Percentiles rank a stretch among this genome's conserved stretches.
Evolutionary conservation across 2,797 vertebrate species (phyloP).

Genomic region (Rhinogobio ventralis): DNA sequence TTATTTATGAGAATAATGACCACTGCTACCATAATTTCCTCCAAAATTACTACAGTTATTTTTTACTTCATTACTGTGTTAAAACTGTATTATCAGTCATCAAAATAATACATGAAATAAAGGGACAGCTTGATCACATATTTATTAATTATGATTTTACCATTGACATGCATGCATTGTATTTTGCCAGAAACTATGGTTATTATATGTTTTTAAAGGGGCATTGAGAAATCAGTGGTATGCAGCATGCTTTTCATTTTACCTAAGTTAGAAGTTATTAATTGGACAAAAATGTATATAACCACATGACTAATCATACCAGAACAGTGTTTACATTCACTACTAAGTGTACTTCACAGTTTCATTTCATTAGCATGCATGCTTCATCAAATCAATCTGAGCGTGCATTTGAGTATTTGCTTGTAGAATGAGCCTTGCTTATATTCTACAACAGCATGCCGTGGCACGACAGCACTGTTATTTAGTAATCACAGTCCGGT

Average conservation of each 20-base stretch:
- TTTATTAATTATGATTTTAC: neutral
- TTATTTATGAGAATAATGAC: neutral
- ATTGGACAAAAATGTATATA: neutral
- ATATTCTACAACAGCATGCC: neutral
- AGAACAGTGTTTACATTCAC: neutral
- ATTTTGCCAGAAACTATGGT: neutral
- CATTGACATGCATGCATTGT: neutral
- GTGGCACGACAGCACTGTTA: slow-evolving; percentile 17
- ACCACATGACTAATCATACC: neutral
- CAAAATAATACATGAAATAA: neutral
- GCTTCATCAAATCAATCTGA: slow-evolving; percentile 14
- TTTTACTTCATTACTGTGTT: neutral
- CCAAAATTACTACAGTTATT: neutral
- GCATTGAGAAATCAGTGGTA: neutral
- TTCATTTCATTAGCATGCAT: neutral
- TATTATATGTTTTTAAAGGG: neutral
- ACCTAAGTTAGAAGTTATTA: slow-evolving; percentile 23
- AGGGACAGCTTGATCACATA: neutral
- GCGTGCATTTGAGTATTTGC: slow-evolving; percentile 12
- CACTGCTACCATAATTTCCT: neutral
- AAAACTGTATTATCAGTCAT: neutral
- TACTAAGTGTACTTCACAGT: neutral
- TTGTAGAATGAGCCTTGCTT: slow-evolving; percentile 2
- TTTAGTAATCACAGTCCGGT: slow-evolving; percentile 27
- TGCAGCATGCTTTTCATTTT: slow-evolving; percentile 12